A percentile compares a stretch with the other conserved stretches of the same genome.
These are phyloP conservation scores for Dione vanillae DNA, from an alignment of 2,888 invertebrate species.

Conservation along the genomic window DNA sequence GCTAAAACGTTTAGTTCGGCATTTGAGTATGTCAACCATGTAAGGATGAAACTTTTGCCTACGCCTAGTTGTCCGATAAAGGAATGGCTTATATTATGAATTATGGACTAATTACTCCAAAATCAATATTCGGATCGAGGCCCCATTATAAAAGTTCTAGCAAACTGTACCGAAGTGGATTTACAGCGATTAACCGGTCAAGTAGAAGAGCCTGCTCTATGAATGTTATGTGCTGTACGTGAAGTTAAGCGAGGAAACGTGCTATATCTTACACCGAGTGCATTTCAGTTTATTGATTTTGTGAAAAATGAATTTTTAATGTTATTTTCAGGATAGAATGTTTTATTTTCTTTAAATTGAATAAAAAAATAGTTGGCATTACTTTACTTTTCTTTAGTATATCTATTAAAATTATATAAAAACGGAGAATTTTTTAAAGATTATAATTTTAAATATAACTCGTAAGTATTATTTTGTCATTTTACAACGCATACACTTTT, in stretches of 20 bases:
- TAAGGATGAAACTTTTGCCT: too few species aligned
- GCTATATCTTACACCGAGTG: slow-evolving; percentile 17
- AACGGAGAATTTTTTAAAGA: too few species aligned
- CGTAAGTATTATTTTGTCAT: too few species aligned
- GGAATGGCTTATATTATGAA: too few species aligned
- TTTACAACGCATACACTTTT: too few species aligned
- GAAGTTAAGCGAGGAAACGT: slow-evolving; percentile 34
- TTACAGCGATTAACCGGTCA: slow-evolving; percentile 31
- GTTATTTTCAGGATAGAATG: not conserved
- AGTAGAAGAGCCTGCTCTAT: slow-evolving; percentile 32
- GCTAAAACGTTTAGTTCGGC: too few species aligned
- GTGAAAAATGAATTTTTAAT: not conserved
- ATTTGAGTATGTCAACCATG: too few species aligned
- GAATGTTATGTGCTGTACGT: slow-evolving; percentile 36
- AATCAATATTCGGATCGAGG: slow-evolving; percentile 5
- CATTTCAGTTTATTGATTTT: not conserved
- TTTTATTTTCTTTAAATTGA: not conserved
- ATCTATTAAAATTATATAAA: too few species aligned
- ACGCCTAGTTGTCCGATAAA: too few species aligned
- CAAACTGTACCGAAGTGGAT: slow-evolving; percentile 25
- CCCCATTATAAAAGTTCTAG: not conserved
- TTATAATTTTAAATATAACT: too few species aligned
- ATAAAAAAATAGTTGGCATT: too few species aligned
- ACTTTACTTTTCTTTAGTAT: too few species aligned
- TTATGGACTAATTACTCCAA: not conserved